Conservation (phyloP, 2,113 vertebrate species). For the Sturnira hondurensis region DNA sequence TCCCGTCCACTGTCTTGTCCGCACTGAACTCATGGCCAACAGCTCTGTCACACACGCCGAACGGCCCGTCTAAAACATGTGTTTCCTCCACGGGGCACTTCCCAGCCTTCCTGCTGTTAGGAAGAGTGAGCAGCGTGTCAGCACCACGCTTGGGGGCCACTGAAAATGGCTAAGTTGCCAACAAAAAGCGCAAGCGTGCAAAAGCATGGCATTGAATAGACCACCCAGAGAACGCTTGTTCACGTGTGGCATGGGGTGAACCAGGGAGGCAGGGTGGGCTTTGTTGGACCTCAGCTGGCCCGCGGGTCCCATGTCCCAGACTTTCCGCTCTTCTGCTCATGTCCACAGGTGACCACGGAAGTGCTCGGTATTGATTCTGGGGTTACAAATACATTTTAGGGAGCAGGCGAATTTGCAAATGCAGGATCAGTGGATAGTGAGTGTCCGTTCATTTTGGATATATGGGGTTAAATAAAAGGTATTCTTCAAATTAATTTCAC, state of each 20-base stretch:
- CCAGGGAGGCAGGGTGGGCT: not conserved
- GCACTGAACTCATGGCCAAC: not conserved
- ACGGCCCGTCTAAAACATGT: not conserved
- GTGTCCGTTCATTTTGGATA: not conserved
- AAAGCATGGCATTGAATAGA: not conserved
- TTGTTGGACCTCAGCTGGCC: not conserved
- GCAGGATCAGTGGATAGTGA: not conserved
- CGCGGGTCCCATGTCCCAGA: too few relatives aligned
- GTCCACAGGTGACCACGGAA: not conserved
- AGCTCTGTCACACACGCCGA: not conserved
- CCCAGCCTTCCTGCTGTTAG: not conserved
- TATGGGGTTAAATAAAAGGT: not conserved
- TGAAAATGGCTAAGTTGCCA: not conserved
- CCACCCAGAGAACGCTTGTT: not conserved
- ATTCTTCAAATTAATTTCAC: not conserved
- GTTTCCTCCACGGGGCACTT: not conserved
- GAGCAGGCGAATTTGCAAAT: not conserved
- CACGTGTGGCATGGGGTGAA: not conserved
- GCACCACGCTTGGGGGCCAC: not conserved
- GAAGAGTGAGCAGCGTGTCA: not conserved
- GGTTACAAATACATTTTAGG: not conserved
- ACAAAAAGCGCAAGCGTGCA: not conserved
- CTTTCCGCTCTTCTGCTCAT: not conserved
- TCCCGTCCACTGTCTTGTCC: not conserved
- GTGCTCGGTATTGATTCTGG: too few relatives aligned